A percentile compares a stretch with the other conserved stretches of the same genome.
These are phyloP conservation scores for Takifugu rubripes DNA, from an alignment of 2,797 vertebrate species.

Conservation along the genomic window DNA sequence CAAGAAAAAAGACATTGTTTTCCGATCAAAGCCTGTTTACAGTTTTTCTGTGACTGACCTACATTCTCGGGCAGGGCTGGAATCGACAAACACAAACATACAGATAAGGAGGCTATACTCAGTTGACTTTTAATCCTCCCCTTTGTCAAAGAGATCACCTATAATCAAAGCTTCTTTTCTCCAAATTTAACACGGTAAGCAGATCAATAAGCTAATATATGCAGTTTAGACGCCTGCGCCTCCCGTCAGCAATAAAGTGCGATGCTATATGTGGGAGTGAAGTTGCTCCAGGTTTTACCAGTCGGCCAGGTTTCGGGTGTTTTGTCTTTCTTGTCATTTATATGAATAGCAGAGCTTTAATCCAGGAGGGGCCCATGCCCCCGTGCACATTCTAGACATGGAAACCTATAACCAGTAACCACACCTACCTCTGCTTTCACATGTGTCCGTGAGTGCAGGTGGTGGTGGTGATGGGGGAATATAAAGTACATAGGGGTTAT, in stretches of 20 bases:
- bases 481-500: slow-evolving; percentile 29
- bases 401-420: slow-evolving; percentile 47
- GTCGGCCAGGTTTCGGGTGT: slow-evolving; percentile 56
- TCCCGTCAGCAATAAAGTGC: slow-evolving; percentile 14
- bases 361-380: slow-evolving; percentile 44
- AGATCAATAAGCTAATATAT: too few relatives aligned
- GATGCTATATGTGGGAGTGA: slow-evolving; percentile 11
- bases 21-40: slow-evolving; percentile 19
- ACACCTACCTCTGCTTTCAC: slow-evolving; percentile 62
- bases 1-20: slow-evolving; percentile 42
- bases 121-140: slow-evolving; percentile 10
- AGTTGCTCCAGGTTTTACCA: slow-evolving; percentile 38
- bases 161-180: neutral
- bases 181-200: neutral
- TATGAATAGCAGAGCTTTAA: slow-evolving; percentile 54
- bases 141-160: neutral
- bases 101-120: slow-evolving; percentile 16
- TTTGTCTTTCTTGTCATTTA: slow-evolving; percentile 60
- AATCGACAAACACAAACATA: slow-evolving; percentile 13
- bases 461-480: slow-evolving; percentile 14
- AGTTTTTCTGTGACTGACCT: slow-evolving; percentile 52
- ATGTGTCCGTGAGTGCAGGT: slow-evolving; percentile 30
- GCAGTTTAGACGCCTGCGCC: neutral
- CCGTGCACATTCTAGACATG: slow-evolving; percentile 47
- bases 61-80: slow-evolving; percentile 24